phyloP scores from a whole-genome alignment of 2,888 invertebrate genomes.

The Noctua fimbriata region DNA sequence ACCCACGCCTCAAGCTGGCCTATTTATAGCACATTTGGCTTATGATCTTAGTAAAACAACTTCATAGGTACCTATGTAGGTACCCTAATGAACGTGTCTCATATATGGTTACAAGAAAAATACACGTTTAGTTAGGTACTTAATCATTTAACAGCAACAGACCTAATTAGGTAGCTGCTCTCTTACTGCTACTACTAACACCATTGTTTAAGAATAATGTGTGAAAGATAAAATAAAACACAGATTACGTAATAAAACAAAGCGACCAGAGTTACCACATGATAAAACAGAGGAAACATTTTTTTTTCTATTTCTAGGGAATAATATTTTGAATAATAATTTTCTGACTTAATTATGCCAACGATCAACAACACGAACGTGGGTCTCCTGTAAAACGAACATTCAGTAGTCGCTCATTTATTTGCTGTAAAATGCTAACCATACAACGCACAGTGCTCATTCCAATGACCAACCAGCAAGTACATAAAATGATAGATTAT shows the following conservation, averaged over 20 bases:
- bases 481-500: constrained; percentile 51
- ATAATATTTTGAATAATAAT: background rate
- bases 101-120: constrained; percentile 11
- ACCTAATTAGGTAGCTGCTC: background rate
- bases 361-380: background rate
- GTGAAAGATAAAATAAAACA: background rate
- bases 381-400: background rate
- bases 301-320: background rate
- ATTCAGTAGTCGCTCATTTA: background rate
- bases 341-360: background rate
- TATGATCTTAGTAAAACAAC: constrained; percentile 36
- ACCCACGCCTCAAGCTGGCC: constrained; percentile 65
- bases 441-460: constrained; percentile 17
- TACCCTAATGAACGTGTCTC: background rate
- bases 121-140: background rate
- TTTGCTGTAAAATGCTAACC: constrained; percentile 8
- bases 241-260: background rate
- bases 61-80: background rate
- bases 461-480: constrained; percentile 12
- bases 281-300: background rate
- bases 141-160: background rate
- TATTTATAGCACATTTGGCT: constrained; percentile 80
- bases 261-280: background rate
- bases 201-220: constrained; percentile 3
- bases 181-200: background rate